Evolutionary conservation across 2,888 invertebrate species (phyloP).

Genomic region (Platypus cylindrus): DNA sequence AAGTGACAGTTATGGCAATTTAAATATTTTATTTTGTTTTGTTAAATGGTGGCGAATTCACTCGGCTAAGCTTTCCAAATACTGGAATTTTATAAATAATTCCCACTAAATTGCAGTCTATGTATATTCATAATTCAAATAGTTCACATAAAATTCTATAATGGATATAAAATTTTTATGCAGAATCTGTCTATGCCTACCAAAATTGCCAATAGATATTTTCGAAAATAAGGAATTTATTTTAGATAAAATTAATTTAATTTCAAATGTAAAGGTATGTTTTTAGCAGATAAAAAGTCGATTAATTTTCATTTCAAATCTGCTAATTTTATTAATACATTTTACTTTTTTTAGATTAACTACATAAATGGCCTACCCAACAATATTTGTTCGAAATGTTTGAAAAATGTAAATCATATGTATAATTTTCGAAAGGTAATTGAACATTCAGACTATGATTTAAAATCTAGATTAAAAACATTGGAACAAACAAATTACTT

Average conservation of each 20-base stretch:
- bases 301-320: no score
- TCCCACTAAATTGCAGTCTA: no score
- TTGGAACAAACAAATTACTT: slow-evolving; percentile 14
- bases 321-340: no score
- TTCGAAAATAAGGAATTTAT: slow-evolving; percentile 16
- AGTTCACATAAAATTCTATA: no score
- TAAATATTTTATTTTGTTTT: no score
- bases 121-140: no score
- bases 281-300: no score
- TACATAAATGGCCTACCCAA: slow-evolving; percentile 18
- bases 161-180: slow-evolving; percentile 15
- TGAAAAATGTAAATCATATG: slow-evolving; percentile 22
- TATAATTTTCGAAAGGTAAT: slow-evolving; percentile 26
- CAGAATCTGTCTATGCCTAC: slow-evolving; percentile 22
- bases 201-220: slow-evolving; percentile 15
- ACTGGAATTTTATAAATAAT: no score
- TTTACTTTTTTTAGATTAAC: slow-evolving; percentile 18
- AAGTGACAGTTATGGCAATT: no score
- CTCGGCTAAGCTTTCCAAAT: no score
- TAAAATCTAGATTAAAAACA: slow-evolving; percentile 16
- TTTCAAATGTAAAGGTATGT: slow-evolving; percentile 24
- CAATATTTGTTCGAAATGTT: slow-evolving; percentile 24
- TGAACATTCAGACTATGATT: slow-evolving; percentile 21
- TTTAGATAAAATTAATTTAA: slow-evolving; percentile 22
- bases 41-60: no score